Evolutionary conservation across 1,140 invertebrate genomes (phyloP).

Genomic region (Caenorhabditis inopinata): DNA sequence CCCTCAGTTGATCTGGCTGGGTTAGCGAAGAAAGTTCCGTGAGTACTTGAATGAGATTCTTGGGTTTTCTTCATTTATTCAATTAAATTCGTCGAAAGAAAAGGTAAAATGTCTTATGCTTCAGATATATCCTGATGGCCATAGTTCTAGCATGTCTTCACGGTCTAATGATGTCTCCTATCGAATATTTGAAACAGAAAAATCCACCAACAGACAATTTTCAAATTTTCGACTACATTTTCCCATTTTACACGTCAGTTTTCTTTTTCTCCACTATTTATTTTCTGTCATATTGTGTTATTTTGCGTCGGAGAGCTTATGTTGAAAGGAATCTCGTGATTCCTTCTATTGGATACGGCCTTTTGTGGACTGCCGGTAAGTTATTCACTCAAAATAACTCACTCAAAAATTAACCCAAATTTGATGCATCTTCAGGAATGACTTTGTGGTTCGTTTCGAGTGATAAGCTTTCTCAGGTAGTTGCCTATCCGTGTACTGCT

Average conservation of each 20-base stretch:
- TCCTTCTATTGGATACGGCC: conserved; percentile 57
- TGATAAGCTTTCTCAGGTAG: conserved; percentile 54
- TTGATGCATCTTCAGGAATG: conserved; percentile 39
- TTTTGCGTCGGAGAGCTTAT: conserved; percentile 47
- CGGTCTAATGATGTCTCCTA: conserved; percentile 60
- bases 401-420: too few relatives aligned
- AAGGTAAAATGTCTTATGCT: too few relatives aligned
- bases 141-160: conserved; percentile 54
- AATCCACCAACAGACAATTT: conserved; percentile 50
- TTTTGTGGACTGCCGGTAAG: conserved; percentile 55
- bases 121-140: conserved; percentile 50
- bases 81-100: too few relatives aligned
- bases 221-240: conserved; percentile 59
- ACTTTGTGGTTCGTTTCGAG: conserved; percentile 57
- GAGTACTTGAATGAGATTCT: background rate
- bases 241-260: conserved; percentile 58
- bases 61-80: background rate
- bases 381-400: too few relatives aligned
- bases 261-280: conserved; percentile 62
- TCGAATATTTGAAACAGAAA: conserved; percentile 56
- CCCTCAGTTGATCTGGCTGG: background rate
- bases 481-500: conserved; percentile 53
- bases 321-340: conserved; percentile 51
- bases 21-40: conserved; percentile 16
- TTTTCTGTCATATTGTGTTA: conserved; percentile 53